These are phyloP conservation scores for Gastrophryne carolinensis DNA, from an alignment of 2,797 vertebrate genomes.

Conservation along the genomic window DNA sequence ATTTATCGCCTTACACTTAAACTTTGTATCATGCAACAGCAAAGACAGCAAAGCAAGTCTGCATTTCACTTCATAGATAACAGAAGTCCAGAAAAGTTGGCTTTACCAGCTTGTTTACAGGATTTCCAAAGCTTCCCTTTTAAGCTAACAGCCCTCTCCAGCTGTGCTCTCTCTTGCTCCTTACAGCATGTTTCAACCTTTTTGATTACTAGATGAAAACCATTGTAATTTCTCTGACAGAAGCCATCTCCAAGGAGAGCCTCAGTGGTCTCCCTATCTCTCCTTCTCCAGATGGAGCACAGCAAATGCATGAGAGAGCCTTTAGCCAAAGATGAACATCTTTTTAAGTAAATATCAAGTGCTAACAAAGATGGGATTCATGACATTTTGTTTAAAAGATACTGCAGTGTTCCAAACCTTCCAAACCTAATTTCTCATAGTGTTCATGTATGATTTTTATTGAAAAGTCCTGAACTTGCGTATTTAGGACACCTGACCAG, in stretches of 20 bases:
- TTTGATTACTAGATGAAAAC: slow-evolving; percentile 72
- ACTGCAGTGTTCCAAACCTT: not conserved
- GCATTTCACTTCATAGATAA: not conserved
- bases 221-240: slow-evolving; percentile 74
- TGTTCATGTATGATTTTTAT: slow-evolving; percentile 22
- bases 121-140: slow-evolving; percentile 32
- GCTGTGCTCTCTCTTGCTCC: slow-evolving; percentile 54
- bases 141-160: slow-evolving; percentile 48
- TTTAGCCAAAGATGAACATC: slow-evolving; percentile 52
- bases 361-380: slow-evolving; percentile 57
- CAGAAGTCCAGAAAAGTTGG: not conserved
- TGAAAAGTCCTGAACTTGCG: not conserved
- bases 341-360: slow-evolving; percentile 54
- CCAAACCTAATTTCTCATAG: slow-evolving; percentile 37
- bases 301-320: slow-evolving; percentile 55
- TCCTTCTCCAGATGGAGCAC: slow-evolving; percentile 58
- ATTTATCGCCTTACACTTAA: not conserved
- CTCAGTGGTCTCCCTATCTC: not conserved
- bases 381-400: slow-evolving; percentile 41
- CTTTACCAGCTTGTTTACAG: slow-evolving; percentile 23
- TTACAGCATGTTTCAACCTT: slow-evolving; percentile 41
- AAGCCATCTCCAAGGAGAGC: slow-evolving; percentile 64
- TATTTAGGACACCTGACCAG: not conserved
- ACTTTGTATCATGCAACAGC: not conserved
- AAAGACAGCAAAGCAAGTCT: not conserved